A percentile compares a stretch with the other conserved stretches of the same genome.
These are phyloP conservation scores for Rattus norvegicus DNA, from an alignment of 2,113 vertebrate genomes.

Conservation along the genomic window GRCr8 NC_086023.1:169222001-169222500, in stretches of 20 bases:
- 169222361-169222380: fast-evolving
- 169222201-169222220: fast-evolving
- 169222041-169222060: neutral
- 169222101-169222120: too few relatives aligned
- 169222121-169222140: too few relatives aligned
- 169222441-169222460: too few relatives aligned
- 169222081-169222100: neutral
- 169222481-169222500: neutral
- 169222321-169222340: neutral
- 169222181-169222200: neutral
- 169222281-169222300: neutral
- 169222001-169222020: too few relatives aligned
- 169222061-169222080: neutral
- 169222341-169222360: fast-evolving
- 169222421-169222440: too few relatives aligned
- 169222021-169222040: neutral
- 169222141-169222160: neutral
- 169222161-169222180: neutral
- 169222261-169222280: too few relatives aligned
- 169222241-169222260: fast-evolving
- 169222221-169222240: neutral
- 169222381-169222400: fast-evolving
- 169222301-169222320: fast-evolving
- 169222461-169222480: neutral
- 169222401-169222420: neutral